Conservation (phyloP, 2,113 vertebrate species). For the Halichoeres trimaculatus region DNA sequence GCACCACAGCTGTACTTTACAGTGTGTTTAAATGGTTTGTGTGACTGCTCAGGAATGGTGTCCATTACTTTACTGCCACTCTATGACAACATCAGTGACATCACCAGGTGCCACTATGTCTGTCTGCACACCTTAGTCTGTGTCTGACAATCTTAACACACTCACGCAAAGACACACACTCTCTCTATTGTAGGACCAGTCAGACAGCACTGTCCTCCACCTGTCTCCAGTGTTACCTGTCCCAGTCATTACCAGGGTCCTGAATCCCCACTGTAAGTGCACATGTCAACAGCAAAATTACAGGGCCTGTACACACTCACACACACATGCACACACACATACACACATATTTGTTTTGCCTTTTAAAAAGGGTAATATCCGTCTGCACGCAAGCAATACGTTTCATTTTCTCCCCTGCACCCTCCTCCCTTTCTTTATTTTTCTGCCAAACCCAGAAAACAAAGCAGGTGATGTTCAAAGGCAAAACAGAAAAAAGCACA, state of each 20-base stretch:
- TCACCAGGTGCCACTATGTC: slow-evolving; percentile 78
- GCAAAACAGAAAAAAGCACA: slow-evolving; percentile 36
- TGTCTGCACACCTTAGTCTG: slow-evolving; percentile 54
- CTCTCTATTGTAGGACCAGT: slow-evolving; percentile 61
- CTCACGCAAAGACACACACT: slow-evolving; percentile 32
- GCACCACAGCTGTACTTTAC: neutral
- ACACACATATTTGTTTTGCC: slow-evolving; percentile 79
- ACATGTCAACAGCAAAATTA: slow-evolving; percentile 82
- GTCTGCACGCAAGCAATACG: slow-evolving; percentile 73
- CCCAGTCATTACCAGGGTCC: slow-evolving; percentile 78
- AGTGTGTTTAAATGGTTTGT: slow-evolving; percentile 4
- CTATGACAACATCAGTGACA: slow-evolving; percentile 72
- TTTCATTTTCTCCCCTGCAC: slow-evolving; percentile 42
- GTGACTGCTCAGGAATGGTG: slow-evolving; percentile 45
- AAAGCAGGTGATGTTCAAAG: slow-evolving; percentile 75
- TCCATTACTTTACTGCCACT: slow-evolving; percentile 54
- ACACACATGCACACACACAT: too few relatives aligned
- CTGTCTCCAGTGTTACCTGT: slow-evolving; percentile 78
- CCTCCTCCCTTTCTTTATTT: neutral
- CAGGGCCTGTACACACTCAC: slow-evolving; percentile 61
- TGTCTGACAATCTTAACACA: slow-evolving; percentile 33
- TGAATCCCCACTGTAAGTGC: slow-evolving; percentile 78
- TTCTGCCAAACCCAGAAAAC: slow-evolving; percentile 51
- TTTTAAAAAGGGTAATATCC: slow-evolving; percentile 75
- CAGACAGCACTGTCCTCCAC: slow-evolving; percentile 75